Conservation (phyloP, 2,113 vertebrate species). For the Mustela lutreola region DNA sequence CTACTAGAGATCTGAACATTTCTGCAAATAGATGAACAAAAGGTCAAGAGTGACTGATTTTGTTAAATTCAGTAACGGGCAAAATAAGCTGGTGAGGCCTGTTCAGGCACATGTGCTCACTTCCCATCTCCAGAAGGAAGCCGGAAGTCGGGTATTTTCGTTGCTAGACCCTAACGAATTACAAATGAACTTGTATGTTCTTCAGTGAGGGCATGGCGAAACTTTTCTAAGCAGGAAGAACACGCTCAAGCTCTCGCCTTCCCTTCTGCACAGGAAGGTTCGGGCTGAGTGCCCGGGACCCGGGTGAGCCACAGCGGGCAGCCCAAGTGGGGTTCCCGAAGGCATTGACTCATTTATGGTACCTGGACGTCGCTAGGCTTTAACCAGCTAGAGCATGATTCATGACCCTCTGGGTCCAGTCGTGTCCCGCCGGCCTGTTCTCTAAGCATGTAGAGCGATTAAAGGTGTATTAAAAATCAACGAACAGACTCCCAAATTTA, state of each 20-base stretch:
- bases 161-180: accelerated
- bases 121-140: neutral
- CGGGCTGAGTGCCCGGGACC: accelerated
- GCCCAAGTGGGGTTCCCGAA: constrained; percentile 16
- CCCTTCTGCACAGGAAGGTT: accelerated
- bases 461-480: neutral
- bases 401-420: neutral
- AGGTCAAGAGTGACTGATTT: neutral
- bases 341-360: constrained; percentile 33
- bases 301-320: accelerated
- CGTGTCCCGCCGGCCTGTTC: neutral
- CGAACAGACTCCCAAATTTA: neutral
- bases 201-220: neutral
- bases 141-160: accelerated
- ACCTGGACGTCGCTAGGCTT: neutral
- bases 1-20: neutral
- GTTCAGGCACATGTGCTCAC: accelerated
- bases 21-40: neutral
- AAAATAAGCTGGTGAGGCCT: neutral
- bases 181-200: accelerated
- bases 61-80: neutral
- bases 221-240: neutral
- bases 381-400: constrained; percentile 25
- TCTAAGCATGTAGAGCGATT: accelerated
- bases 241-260: neutral